Percentiles rank a stretch among this genome's conserved stretches.
phyloP scores from a whole-genome alignment of 2,888 invertebrate genomes.

The Galerucella calmariensis region DNA sequence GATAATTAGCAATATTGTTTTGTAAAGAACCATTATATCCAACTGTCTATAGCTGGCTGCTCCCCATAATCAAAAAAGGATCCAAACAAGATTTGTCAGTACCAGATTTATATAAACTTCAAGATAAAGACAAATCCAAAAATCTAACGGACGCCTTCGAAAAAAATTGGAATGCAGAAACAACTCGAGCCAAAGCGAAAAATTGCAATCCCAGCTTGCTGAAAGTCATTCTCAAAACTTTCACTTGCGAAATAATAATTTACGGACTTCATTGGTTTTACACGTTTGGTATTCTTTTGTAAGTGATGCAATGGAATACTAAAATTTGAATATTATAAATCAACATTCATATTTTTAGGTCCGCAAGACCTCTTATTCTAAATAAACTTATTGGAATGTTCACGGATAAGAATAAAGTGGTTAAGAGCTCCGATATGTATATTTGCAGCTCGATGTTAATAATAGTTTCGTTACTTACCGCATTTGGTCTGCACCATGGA shows the following conservation, averaged over 20 bases:
- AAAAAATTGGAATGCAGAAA: constrained; percentile 57
- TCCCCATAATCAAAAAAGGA: constrained; percentile 65
- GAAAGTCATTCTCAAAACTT: constrained; percentile 39
- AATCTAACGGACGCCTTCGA: constrained; percentile 59
- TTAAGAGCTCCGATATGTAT: not conserved
- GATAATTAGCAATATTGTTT: too few relatives aligned
- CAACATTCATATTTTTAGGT: not conserved
- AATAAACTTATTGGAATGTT: not conserved
- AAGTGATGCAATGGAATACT: not conserved
- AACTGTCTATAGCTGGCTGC: constrained; percentile 60
- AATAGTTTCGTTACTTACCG: not conserved
- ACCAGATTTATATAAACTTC: constrained; percentile 72
- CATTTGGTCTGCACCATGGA: not conserved
- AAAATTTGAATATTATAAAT: too few relatives aligned
- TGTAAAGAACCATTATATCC: too few relatives aligned
- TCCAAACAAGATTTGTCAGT: constrained; percentile 71
- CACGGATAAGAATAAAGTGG: not conserved
- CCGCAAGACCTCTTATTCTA: not conserved
- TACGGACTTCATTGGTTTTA: constrained; percentile 31
- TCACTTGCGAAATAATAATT: constrained; percentile 33
- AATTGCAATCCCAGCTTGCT: constrained; percentile 41
- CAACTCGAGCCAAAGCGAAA: constrained; percentile 30
- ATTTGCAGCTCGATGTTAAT: not conserved
- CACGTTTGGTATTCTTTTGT: not conserved
- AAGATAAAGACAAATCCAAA: constrained; percentile 71